These are phyloP conservation scores for Drosophila mercatorum DNA, from an alignment of 2,888 invertebrate genomes.

Conservation along the genomic window DNA sequence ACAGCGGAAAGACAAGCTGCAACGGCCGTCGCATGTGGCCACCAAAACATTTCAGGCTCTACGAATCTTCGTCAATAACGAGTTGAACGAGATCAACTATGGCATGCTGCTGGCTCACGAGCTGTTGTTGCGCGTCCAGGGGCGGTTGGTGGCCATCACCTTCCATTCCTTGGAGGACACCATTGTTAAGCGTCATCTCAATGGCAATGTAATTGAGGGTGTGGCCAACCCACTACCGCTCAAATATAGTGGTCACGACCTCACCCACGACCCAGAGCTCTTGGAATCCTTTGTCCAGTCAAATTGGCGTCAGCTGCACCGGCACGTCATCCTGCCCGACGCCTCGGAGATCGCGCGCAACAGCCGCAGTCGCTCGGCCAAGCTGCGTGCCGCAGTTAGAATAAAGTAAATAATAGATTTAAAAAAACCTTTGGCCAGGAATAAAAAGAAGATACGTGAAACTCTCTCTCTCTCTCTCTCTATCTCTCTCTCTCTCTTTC, in stretches of 20 bases:
- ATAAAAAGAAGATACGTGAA: conserved; percentile 31
- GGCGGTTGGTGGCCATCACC: conserved; percentile 92
- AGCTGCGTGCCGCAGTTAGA: conserved; percentile 93
- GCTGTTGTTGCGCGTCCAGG: conserved; percentile 91
- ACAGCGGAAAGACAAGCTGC: conserved; percentile 89
- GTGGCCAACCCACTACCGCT: conserved; percentile 89
- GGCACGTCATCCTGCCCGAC: conserved; percentile 91
- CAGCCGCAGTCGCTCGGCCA: conserved; percentile 95
- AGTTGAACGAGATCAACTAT: conserved; percentile 97
- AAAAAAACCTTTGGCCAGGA: conserved; percentile 41
- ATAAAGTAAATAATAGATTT: conserved; percentile 79
- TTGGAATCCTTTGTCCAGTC: conserved; percentile 87
- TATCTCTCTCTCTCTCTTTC: not conserved
- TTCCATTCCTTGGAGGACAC: conserved; percentile 98
- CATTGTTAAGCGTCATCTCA: conserved; percentile 95
- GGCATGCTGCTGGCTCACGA: conserved; percentile 91
- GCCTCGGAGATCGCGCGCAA: conserved; percentile 91
- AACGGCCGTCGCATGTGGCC: conserved; percentile 91
- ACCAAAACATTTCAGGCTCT: conserved; percentile 97
- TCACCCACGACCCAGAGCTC: conserved; percentile 87
- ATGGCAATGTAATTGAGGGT: conserved; percentile 90
- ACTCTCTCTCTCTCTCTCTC: not conserved
- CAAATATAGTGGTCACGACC: conserved; percentile 88
- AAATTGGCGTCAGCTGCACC: conserved; percentile 92
- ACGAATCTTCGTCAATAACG: conserved; percentile 97